These are phyloP conservation scores for Cottoperca gobio DNA, from an alignment of 2,797 vertebrate species.

Conservation along the genomic window DNA sequence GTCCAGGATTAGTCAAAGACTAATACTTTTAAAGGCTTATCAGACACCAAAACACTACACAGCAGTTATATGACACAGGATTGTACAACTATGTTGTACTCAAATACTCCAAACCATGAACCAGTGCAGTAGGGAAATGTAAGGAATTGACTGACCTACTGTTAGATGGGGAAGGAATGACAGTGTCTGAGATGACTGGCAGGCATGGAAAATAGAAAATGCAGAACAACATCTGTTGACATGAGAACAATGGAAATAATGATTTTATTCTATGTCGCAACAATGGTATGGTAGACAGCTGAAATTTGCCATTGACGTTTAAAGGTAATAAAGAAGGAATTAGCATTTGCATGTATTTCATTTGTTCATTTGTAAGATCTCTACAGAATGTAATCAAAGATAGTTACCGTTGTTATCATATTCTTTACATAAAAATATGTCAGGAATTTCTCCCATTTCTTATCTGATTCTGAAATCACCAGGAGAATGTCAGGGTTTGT, in stretches of 20 bases:
- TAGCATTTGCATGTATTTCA: background rate
- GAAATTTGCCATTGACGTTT: background rate
- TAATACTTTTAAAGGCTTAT: background rate
- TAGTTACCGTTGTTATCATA: slow-evolving; percentile 38
- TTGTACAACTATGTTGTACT: background rate
- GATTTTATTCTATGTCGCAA: background rate
- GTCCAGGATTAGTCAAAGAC: background rate
- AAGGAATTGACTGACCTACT: background rate
- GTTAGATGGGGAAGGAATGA: background rate
- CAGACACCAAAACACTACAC: background rate
- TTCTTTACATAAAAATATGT: slow-evolving; percentile 27
- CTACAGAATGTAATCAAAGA: slow-evolving; percentile 19
- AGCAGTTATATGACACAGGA: background rate
- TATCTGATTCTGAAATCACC: slow-evolving; percentile 7
- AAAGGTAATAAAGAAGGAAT: background rate
- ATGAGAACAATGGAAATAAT: background rate
- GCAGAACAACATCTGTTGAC: background rate
- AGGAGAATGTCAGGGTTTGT: background rate
- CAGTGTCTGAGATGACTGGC: background rate
- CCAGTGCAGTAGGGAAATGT: background rate
- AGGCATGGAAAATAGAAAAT: background rate
- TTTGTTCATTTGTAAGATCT: background rate
- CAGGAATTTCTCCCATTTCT: slow-evolving; percentile 26
- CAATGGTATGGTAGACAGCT: background rate
- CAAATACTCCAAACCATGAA: background rate